Base-by-base conservation (phyloP, 2,113 vertebrate species). In the Notothenia coriiceps region DNA sequence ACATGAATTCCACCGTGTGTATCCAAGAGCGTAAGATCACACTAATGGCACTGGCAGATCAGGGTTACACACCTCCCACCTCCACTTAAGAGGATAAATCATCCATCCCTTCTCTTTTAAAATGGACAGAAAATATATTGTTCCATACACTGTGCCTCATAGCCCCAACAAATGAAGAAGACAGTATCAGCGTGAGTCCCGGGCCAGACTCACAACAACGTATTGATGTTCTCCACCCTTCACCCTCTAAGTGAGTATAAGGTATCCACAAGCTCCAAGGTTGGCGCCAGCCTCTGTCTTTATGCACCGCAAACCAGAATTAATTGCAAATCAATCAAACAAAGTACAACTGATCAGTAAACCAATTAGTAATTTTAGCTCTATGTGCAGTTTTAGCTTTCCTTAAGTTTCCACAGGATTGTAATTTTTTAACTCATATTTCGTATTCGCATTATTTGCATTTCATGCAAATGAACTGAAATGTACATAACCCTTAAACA, bases 251-350 rank as follows among this genome's bases (percentile, higher is more conserved):
- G 95, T 95, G 95, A 95, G 95, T 97, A 97, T 99, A 96, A 95
- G 92, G 94, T 99, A 94, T 98, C 98, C 96, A 92, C 92, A 90
- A 88, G 87, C 94, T 96, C 94, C 91, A 96, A 97, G 96, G 96
- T 97, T 98, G 98, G 98, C 97, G 98, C 97, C 98, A 97, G 96
- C 89, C 92, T 95, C 96, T 96, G 94, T 96, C 95, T 96, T 92
- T 94, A 86, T 85, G 84, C 91, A 96, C 97, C 97, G 95, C 97
- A 98, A 97, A 98, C 96, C 96, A 98, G 98, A 99, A 98, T 99
- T 98, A 98, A 99, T 97, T 98, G 97, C 98, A 99, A 99, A 99
- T 99, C 97, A 99, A 99, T 99, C 96, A 95, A 97, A 97, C 97
- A 98, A 98, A 97, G 96, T 98, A 98, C 97, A 97, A 98, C 97